Percentiles rank a stretch among this genome's conserved stretches.
These are phyloP conservation scores for Hippocampus kuda DNA, from an alignment of 2,797 vertebrate genomes.

Conservation along the genomic window DNA sequence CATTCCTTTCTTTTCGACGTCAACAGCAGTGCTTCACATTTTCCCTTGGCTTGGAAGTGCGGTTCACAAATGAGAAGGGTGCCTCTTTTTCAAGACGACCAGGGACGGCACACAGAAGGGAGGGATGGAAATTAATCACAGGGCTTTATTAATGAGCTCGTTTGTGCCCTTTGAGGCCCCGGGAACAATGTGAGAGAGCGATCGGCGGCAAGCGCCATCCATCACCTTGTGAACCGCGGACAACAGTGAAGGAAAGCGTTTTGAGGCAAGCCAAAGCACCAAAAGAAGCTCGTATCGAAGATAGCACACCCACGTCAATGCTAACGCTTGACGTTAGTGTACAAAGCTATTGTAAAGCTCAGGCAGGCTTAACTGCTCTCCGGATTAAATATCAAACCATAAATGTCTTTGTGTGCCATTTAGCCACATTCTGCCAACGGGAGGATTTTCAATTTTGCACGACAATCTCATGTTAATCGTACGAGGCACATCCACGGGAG, in stretches of 20 bases:
- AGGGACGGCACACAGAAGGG: conserved; percentile 40
- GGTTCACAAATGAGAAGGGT: conserved; percentile 54
- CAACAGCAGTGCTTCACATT: conserved; percentile 14
- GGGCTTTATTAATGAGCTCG: conserved; percentile 56
- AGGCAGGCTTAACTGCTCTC: neutral
- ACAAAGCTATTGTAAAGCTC: neutral
- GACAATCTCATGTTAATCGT: neutral
- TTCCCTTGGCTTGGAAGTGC: conserved; percentile 29
- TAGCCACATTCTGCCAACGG: neutral
- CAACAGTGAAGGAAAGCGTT: conserved; percentile 23
- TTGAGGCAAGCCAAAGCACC: conserved; percentile 14
- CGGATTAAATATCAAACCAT: neutral
- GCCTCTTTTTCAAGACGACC: conserved; percentile 41
- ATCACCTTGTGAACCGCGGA: conserved; percentile 41
- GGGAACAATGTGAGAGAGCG: conserved; percentile 49
- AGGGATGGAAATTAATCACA: conserved; percentile 54
- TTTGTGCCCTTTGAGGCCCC: conserved; percentile 42
- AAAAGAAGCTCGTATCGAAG: conserved; percentile 14
- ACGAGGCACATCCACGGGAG: neutral
- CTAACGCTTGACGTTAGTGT: neutral
- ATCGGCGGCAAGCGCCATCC: conserved; percentile 41
- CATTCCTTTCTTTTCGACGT: conserved; percentile 23
- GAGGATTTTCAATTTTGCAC: neutral
- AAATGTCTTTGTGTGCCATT: neutral
- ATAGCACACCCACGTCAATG: neutral